phyloP scores from a whole-genome alignment of 1,140 invertebrate species.

The Brachystomella parvula region DNA sequence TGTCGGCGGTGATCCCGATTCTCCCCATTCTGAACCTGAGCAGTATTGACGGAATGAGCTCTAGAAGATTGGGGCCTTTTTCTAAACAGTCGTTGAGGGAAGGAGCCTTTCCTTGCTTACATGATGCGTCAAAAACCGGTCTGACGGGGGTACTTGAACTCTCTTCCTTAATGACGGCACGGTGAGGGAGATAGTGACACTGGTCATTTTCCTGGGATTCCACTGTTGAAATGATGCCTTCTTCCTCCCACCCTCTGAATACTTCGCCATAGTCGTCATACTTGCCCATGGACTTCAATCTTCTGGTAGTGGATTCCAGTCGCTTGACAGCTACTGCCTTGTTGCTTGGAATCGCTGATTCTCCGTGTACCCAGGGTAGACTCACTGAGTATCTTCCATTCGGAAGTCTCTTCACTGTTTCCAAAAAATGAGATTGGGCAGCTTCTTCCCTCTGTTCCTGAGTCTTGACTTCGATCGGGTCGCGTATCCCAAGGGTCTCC shows the following conservation, averaged over 20 bases:
- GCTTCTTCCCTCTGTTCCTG: conserved; percentile 5
- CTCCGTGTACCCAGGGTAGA: conserved; percentile 12
- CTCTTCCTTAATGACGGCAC: conserved; percentile 8
- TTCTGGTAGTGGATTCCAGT: neutral
- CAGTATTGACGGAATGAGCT: conserved; percentile 41
- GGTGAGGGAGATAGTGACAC: conserved; percentile 15
- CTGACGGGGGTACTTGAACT: conserved; percentile 39
- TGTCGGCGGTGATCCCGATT: conserved; percentile 27
- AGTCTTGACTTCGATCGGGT: conserved; percentile 16
- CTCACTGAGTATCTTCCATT: conserved; percentile 16
- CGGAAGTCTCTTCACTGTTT: conserved; percentile 2
- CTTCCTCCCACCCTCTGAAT: conserved; percentile 14
- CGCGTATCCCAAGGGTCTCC: conserved; percentile 34
- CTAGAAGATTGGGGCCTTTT: conserved; percentile 42
- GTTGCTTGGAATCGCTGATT: neutral
- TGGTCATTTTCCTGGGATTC: neutral
- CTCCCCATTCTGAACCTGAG: conserved; percentile 40
- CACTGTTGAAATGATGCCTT: conserved; percentile 25
- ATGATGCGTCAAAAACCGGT: conserved; percentile 25
- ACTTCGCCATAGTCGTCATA: conserved; percentile 2
- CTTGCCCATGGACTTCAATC: neutral
- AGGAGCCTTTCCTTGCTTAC: conserved; percentile 34
- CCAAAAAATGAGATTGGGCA: neutral
- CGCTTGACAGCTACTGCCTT: conserved; percentile 1
- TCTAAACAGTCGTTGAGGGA: conserved; percentile 42